Percentiles rank a stretch among this genome's conserved stretches.
phyloP scores from a whole-genome alignment of 1,140 invertebrate genomes.

The Ectropis grisescens region DNA sequence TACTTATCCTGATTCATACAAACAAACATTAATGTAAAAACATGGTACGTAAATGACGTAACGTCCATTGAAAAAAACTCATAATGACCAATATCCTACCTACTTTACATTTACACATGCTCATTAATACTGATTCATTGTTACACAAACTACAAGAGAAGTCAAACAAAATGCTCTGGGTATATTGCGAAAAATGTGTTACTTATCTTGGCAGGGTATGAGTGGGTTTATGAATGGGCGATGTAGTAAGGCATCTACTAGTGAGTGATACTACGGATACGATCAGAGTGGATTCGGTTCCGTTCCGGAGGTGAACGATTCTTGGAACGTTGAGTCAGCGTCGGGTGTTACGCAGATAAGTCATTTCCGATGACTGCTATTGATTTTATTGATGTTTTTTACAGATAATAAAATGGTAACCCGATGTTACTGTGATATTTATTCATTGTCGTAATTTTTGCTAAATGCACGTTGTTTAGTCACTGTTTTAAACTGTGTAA shows the following conservation, averaged over 20 bases:
- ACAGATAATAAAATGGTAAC: no score
- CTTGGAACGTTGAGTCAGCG: constrained; percentile 41
- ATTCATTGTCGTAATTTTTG: no score
- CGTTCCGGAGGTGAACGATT: constrained; percentile 29
- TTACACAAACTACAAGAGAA: constrained; percentile 29
- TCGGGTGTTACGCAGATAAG: constrained; percentile 16
- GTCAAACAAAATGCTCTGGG: constrained; percentile 15
- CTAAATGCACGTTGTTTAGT: no score
- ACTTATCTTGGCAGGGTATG: constrained; percentile 29
- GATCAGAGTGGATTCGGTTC: constrained; percentile 25
- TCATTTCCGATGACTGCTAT: constrained; percentile 37
- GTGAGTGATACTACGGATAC: constrained; percentile 27
- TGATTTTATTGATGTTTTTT: no score
- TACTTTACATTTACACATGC: neutral
- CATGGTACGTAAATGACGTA: constrained; percentile 2
- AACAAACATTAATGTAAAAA: no score
- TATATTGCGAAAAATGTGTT: constrained; percentile 13
- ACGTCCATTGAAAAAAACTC: constrained; percentile 3
- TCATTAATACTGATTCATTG: constrained; percentile 24
- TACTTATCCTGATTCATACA: no score
- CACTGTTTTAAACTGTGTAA: no score
- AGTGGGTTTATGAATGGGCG: constrained; percentile 48
- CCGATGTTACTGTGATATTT: no score
- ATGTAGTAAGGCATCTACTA: constrained; percentile 21
- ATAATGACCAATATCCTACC: constrained; percentile 3